Percentiles rank a stretch among this genome's conserved stretches.
These are phyloP conservation scores for Diabrotica virgifera DNA, from an alignment of 1,140 invertebrate species.

Conservation along the genomic window DNA sequence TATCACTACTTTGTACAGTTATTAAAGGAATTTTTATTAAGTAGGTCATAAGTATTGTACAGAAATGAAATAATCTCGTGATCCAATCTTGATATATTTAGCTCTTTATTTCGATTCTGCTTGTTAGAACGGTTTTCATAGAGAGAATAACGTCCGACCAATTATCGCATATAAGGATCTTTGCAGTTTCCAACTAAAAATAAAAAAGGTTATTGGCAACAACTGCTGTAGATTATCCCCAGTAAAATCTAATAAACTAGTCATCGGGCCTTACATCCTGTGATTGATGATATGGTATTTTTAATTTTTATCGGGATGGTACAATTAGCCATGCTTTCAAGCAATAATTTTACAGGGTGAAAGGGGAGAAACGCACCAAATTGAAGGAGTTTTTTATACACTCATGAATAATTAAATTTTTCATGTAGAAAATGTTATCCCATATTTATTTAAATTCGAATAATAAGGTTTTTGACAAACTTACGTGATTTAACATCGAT, in stretches of 20 bases:
- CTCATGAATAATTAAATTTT: too few relatives aligned
- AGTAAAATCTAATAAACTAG: slow-evolving; percentile 14
- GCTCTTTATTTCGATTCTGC: neutral
- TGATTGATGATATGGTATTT: slow-evolving; percentile 14
- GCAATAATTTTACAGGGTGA: neutral
- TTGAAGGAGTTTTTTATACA: too few relatives aligned
- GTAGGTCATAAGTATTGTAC: neutral
- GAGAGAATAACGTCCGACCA: too few relatives aligned
- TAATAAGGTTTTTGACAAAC: too few relatives aligned
- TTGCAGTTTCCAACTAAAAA: neutral
- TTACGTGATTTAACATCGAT: too few relatives aligned
- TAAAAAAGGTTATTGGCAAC: neutral
- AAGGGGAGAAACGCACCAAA: too few relatives aligned
- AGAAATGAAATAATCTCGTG: neutral
- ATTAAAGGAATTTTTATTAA: neutral
- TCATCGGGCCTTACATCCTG: slow-evolving; percentile 14
- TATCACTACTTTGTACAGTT: neutral
- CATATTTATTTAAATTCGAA: too few relatives aligned
- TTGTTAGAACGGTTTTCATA: neutral
- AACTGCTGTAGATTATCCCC: slow-evolving; percentile 5
- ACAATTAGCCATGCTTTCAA: slow-evolving; percentile 12
- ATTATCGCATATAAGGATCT: neutral
- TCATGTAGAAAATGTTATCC: too few relatives aligned
- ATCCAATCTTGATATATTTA: neutral
- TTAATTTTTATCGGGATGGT: slow-evolving; percentile 11